Conservation (phyloP, 2,113 vertebrate species). For the Tachysurus fulvidraco region DNA sequence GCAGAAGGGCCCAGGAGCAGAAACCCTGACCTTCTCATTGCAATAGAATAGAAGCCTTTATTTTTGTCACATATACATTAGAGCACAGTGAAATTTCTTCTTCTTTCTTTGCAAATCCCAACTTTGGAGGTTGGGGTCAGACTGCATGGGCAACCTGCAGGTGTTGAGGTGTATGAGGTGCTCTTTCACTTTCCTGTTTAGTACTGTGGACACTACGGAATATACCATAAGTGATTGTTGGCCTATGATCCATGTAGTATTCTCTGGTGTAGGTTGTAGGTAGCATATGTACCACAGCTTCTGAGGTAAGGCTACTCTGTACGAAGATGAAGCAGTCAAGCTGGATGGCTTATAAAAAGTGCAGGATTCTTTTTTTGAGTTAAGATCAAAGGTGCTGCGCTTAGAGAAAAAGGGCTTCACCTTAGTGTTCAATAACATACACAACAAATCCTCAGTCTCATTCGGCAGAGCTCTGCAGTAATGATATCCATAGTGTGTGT, state of each 20-base stretch:
- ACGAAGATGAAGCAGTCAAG: neutral
- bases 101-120: no score
- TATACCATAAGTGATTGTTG: neutral
- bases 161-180: neutral
- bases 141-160: no score
- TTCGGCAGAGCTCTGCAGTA: neutral
- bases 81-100: no score
- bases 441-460: slow-evolving; percentile 19
- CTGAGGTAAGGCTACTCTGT: neutral
- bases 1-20: no score
- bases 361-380: neutral
- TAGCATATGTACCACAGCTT: neutral
- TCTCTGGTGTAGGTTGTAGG: neutral
- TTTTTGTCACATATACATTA: no score
- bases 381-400: slow-evolving; percentile 14
- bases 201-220: neutral
- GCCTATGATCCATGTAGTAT: neutral
- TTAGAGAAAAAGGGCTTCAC: slow-evolving; percentile 7
- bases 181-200: neutral
- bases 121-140: no score
- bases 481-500: neutral
- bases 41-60: no score
- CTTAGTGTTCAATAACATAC: neutral
- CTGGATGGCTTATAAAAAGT: neutral
- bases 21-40: no score